A percentile compares a stretch with the other conserved stretches of the same genome.
Evolutionary conservation across 2,797 vertebrate species (phyloP).

Genomic region (Falco novaeseelandiae): DNA sequence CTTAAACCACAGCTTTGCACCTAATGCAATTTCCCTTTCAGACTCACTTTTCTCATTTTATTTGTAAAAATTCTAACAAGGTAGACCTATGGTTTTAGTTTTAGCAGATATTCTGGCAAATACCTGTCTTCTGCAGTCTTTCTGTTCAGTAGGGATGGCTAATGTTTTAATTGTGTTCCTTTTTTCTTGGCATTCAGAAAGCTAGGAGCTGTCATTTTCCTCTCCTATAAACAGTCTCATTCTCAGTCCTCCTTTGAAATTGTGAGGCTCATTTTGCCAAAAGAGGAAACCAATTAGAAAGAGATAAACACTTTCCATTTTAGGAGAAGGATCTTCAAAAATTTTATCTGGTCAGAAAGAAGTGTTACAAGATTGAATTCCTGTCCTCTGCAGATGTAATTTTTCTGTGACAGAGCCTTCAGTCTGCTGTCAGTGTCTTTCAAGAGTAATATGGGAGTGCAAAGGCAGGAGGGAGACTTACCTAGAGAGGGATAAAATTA

Average conservation of each 20-base stretch:
- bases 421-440: slow-evolving; percentile 45
- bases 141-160: background rate
- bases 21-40: background rate
- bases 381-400: background rate
- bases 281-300: background rate
- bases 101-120: background rate
- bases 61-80: background rate
- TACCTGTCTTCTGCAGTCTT: background rate
- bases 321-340: background rate
- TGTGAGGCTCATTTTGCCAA: background rate
- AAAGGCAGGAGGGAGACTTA: background rate
- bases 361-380: slow-evolving; percentile 44
- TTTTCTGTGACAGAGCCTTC: slow-evolving; percentile 45
- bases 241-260: background rate
- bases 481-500: background rate
- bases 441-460: background rate
- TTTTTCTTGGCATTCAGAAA: background rate
- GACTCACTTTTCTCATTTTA: background rate
- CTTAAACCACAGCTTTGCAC: background rate
- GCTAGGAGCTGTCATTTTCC: background rate
- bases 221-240: background rate
- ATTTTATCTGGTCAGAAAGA: background rate
- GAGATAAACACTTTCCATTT: background rate
- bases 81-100: background rate
- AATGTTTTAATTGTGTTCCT: background rate